These are phyloP conservation scores for Laterallus jamaicensis DNA, from an alignment of 2,113 vertebrate species.

Conservation along the genomic window DNA sequence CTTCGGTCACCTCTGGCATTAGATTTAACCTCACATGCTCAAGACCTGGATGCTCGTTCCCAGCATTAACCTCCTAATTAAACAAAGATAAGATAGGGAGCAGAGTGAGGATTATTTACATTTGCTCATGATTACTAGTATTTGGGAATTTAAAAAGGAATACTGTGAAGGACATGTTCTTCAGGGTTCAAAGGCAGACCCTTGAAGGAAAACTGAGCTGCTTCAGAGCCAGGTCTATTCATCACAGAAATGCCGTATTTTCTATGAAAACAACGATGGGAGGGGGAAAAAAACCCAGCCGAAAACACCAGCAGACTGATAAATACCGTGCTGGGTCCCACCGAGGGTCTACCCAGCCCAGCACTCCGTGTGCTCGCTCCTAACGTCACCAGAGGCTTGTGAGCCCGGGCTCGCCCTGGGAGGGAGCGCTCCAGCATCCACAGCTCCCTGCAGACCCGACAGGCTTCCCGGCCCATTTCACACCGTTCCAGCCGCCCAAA, in stretches of 20 bases:
- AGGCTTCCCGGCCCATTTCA: rapidly evolving
- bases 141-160: not conserved
- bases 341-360: too few relatives aligned
- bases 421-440: not conserved
- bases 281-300: not conserved
- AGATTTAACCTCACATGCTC: not conserved
- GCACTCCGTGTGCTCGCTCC: not conserved
- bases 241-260: not conserved
- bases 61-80: not conserved
- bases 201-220: not conserved
- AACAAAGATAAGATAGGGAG: not conserved
- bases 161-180: rapidly evolving
- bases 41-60: not conserved
- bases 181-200: not conserved
- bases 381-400: not conserved
- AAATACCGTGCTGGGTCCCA: not conserved
- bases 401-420: too few relatives aligned
- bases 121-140: not conserved
- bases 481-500: not conserved
- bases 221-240: not conserved
- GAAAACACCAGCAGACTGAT: not conserved
- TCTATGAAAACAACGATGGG: not conserved
- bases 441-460: rapidly evolving
- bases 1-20: not conserved
- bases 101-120: not conserved